Conservation (phyloP, 2,113 vertebrate genomes). For the cat (Felis catus) region DNA sequence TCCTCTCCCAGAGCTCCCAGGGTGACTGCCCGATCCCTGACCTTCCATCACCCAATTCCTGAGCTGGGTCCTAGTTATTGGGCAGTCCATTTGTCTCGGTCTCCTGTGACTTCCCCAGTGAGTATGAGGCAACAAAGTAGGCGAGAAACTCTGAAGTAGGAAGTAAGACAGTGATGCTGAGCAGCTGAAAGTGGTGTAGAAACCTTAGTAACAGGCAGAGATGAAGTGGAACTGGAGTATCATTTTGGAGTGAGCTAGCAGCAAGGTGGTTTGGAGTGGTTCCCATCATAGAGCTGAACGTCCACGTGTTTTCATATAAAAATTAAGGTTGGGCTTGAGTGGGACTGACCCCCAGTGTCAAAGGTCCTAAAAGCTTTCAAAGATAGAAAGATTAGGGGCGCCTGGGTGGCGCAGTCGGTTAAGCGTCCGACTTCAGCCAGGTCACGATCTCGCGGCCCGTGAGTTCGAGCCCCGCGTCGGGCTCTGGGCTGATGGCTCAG, state of each 20-base stretch:
- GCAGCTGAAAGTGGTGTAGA: background rate
- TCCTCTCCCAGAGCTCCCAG: background rate
- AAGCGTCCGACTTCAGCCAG: no score
- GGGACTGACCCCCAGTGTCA: background rate
- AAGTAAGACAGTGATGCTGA: background rate
- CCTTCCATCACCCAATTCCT: background rate
- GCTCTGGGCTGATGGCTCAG: no score
- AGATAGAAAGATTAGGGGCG: background rate
- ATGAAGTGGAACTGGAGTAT: background rate
- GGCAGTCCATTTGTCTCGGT: background rate
- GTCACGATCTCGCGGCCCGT: no score
- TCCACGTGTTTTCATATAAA: background rate
- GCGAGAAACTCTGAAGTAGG: background rate
- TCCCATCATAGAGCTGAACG: background rate
- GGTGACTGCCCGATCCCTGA: background rate
- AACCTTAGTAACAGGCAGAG: background rate
- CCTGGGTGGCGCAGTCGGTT: no score
- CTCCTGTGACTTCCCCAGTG: background rate
- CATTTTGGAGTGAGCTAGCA: background rate
- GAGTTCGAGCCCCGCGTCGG: no score
- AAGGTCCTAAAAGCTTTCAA: background rate
- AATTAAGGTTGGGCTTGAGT: background rate
- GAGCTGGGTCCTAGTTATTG: background rate
- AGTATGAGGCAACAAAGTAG: background rate
- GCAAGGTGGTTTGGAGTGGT: no score